These are phyloP conservation scores for Bombus sibiricus DNA, from an alignment of 1,140 invertebrate species.

Conservation along the genomic window DNA sequence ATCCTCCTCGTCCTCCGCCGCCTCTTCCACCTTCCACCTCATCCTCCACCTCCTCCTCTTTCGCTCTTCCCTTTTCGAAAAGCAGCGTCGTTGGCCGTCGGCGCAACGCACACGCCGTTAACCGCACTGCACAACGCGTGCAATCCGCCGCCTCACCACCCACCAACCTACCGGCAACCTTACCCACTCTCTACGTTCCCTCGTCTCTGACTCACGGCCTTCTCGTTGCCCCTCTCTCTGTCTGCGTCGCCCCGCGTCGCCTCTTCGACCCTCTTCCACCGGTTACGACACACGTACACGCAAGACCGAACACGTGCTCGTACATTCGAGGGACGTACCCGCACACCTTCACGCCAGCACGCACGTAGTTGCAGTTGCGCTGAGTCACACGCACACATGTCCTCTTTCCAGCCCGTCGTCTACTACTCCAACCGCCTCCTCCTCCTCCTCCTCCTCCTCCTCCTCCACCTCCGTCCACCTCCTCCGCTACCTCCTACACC, in stretches of 20 bases:
- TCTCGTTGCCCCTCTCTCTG: constrained; percentile 57
- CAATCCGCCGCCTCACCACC: constrained; percentile 67
- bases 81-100: constrained; percentile 75
- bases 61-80: constrained; percentile 71
- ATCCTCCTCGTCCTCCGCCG: constrained; percentile 32
- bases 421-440: constrained; percentile 1
- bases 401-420: constrained; percentile 47
- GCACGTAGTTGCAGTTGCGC: constrained; percentile 51
- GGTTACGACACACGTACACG: constrained; percentile 61
- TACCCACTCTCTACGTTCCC: constrained; percentile 36
- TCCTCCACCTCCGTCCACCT: constrained; percentile 22
- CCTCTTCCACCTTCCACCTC: constrained; percentile 31
- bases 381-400: constrained; percentile 56
- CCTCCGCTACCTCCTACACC: constrained; percentile 17
- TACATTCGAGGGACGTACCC: constrained; percentile 21
- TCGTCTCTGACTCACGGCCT: constrained; percentile 44
- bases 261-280: constrained; percentile 66
- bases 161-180: constrained; percentile 40
- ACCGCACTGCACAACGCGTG: constrained; percentile 79
- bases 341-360: constrained; percentile 39
- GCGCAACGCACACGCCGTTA: constrained; percentile 81
- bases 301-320: constrained; percentile 41
- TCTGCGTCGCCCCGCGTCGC: constrained; percentile 53
- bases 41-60: constrained; percentile 34
- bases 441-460: constrained; percentile 17